Percentiles rank a stretch among this genome's conserved stretches.
phyloP scores from a whole-genome alignment of 2,888 invertebrate species.

The Drepanosiphum platanoidis region DNA sequence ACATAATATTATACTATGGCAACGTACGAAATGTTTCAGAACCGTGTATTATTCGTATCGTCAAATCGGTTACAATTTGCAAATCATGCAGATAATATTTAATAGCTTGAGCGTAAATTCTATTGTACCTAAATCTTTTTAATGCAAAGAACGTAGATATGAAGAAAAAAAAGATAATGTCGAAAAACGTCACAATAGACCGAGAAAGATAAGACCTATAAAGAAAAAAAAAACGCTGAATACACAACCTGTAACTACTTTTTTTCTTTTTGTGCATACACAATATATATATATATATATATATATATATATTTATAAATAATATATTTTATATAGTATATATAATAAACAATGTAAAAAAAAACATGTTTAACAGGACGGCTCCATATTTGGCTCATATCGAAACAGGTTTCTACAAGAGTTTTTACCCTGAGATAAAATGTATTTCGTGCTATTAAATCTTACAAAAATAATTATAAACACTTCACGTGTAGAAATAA shows the following conservation, averaged over 20 bases:
- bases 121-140: neutral
- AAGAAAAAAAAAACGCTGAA: conserved; percentile 26
- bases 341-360: conserved; percentile 3
- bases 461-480: conserved; percentile 7
- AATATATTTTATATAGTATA: neutral
- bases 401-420: conserved; percentile 45
- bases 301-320: neutral
- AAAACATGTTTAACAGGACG: conserved; percentile 54
- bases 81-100: neutral
- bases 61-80: too few species aligned
- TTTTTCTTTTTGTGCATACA: conserved; percentile 31
- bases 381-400: conserved; percentile 55
- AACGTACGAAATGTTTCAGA: too few species aligned
- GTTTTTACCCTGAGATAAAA: conserved; percentile 46
- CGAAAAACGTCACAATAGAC: neutral
- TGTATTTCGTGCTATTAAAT: conserved; percentile 27
- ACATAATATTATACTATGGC: too few species aligned
- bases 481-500: neutral
- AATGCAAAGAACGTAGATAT: neutral
- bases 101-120: too few species aligned
- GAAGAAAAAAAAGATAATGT: conserved; percentile 9
- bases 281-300: neutral
- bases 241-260: conserved; percentile 6
- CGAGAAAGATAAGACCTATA: neutral
- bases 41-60: too few species aligned